Conservation (phyloP, 2,113 vertebrate species). For the Ciconia maguari region DNA sequence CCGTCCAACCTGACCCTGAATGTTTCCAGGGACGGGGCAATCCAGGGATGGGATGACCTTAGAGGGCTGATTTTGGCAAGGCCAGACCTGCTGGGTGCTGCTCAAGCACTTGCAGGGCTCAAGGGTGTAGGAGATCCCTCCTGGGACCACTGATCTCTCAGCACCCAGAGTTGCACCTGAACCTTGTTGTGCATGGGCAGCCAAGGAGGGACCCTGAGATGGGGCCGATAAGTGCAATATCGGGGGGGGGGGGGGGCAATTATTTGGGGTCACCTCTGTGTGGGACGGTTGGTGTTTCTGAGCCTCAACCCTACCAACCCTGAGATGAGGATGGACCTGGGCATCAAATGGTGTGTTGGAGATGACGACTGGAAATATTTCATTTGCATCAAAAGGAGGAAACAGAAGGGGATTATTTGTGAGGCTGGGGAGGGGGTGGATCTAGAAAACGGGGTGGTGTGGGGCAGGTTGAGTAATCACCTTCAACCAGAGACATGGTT, state of each 20-base stretch:
- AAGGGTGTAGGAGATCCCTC: not conserved
- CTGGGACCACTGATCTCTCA: not conserved
- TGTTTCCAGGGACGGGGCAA: not conserved
- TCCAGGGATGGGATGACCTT: not conserved
- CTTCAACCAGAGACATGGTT: not conserved
- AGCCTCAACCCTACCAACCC: not conserved
- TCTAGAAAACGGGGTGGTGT: not conserved
- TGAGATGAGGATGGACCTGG: not conserved
- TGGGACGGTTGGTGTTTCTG: not conserved
- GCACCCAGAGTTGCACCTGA: too few species aligned
- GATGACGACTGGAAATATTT: not conserved
- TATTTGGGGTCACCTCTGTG: not conserved
- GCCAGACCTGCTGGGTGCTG: not conserved
- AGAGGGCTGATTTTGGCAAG: not conserved
- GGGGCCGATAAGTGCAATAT: too few species aligned
- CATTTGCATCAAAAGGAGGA: not conserved
- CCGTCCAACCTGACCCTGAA: not conserved
- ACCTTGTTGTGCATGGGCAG: not conserved
- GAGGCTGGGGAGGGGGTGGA: not conserved
- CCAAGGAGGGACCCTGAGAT: not conserved
- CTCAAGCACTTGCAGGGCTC: not conserved
- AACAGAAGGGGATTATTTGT: not conserved
- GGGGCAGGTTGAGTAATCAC: not conserved
- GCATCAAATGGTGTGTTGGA: not conserved
- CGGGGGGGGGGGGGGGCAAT: rapidly evolving